Evolutionary conservation across 2,888 invertebrate genomes (phyloP).

Genomic region (Tenthredo notha): DNA sequence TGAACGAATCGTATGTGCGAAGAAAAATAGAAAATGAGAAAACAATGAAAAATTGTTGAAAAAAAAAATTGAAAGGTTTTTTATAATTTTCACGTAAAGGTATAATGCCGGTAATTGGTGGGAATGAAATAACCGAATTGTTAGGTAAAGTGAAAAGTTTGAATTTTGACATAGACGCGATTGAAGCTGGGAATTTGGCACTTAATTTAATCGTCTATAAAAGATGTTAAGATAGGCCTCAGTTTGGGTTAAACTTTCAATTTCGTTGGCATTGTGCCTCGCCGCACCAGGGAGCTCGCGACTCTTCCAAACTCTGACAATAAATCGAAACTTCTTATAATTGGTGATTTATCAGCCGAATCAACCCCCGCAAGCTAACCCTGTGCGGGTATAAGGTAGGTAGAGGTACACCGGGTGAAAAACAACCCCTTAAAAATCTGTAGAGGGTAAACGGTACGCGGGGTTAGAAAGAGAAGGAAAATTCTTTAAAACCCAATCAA

Average conservation of each 20-base stretch:
- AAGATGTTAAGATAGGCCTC: slow-evolving; percentile 34
- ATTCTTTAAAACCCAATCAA: slow-evolving; percentile 49
- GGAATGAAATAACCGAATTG: background rate
- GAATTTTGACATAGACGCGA: background rate
- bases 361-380: slow-evolving; percentile 35
- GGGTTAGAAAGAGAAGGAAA: background rate
- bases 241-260: slow-evolving; percentile 50
- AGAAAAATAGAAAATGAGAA: too few species aligned
- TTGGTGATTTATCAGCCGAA: slow-evolving; percentile 53
- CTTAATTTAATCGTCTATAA: slow-evolving; percentile 42
- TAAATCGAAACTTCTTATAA: slow-evolving; percentile 54
- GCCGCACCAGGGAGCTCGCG: background rate
- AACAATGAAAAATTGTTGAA: too few species aligned
- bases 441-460: slow-evolving; percentile 25
- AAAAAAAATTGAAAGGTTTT: too few species aligned
- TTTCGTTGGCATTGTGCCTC: slow-evolving; percentile 47
- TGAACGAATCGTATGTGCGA: too few species aligned
- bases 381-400: too few species aligned
- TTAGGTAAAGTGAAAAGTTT: background rate
- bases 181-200: background rate
- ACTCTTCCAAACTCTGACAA: slow-evolving; percentile 50
- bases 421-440: slow-evolving; percentile 28
- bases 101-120: too few species aligned
- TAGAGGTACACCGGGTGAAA: background rate
- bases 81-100: too few species aligned